These are phyloP conservation scores for Drosophila elegans DNA, from an alignment of 1,140 invertebrate species.

Conservation along the genomic window DNA sequence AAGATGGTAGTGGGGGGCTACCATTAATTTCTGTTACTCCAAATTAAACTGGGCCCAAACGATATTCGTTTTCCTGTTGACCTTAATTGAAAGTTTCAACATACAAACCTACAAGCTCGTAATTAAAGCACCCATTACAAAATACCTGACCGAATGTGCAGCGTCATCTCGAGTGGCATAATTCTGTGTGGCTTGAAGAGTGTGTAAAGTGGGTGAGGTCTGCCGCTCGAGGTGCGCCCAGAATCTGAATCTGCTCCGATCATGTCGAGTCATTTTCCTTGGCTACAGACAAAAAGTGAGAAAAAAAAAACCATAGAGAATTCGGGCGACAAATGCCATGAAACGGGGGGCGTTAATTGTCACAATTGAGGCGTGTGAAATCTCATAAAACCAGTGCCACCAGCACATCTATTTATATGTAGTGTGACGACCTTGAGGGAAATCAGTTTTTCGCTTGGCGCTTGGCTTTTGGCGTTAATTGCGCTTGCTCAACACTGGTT, in stretches of 20 bases:
- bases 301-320: constrained; percentile 24
- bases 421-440: constrained; percentile 62
- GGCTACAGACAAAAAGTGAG: constrained; percentile 11
- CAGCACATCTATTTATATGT: constrained; percentile 42
- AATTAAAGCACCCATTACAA: constrained; percentile 49
- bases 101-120: constrained; percentile 21
- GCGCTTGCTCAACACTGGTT: constrained; percentile 60
- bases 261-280: constrained; percentile 62
- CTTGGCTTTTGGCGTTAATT: constrained; percentile 51
- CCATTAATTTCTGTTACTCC: constrained; percentile 10
- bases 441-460: constrained; percentile 36
- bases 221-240: constrained; percentile 55
- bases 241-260: constrained; percentile 61
- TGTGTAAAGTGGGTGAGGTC: constrained; percentile 48
- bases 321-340: constrained; percentile 31
- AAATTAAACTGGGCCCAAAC: constrained; percentile 18
- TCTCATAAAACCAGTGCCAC: constrained; percentile 40
- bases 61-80: constrained; percentile 49
- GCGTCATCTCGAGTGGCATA: constrained; percentile 63
- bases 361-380: constrained; percentile 81
- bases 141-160: constrained; percentile 50
- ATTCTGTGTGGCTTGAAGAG: constrained; percentile 47
- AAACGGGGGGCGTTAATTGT: constrained; percentile 68
- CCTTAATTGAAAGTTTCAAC: constrained; percentile 34
- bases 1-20: constrained; percentile 54